These are phyloP conservation scores for Pavo muticus DNA, from an alignment of 2,113 vertebrate species.

Conservation along the genomic window DNA sequence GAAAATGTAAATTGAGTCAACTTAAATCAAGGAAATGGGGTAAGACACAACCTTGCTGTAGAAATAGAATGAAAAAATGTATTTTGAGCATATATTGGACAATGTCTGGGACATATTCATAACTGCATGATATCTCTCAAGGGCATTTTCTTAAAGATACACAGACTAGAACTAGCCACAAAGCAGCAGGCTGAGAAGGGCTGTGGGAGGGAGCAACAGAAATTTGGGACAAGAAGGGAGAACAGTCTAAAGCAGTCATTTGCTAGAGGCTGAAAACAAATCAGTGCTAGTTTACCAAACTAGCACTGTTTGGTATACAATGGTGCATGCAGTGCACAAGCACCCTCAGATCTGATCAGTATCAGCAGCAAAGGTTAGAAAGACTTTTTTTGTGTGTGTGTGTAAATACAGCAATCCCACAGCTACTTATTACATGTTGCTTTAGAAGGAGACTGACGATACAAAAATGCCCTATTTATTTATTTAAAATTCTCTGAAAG, in stretches of 20 bases:
- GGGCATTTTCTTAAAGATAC: constrained; percentile 53
- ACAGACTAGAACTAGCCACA: constrained; percentile 22
- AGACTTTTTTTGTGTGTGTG: neutral
- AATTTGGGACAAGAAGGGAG: constrained; percentile 41
- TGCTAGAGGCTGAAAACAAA: constrained; percentile 64
- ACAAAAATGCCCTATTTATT: neutral
- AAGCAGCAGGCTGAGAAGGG: constrained; percentile 11
- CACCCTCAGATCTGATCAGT: neutral
- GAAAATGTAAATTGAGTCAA: constrained; percentile 46
- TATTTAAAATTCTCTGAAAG: neutral
- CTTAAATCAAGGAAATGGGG: constrained; percentile 65
- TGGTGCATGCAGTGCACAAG: neutral
- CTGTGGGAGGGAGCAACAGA: neutral
- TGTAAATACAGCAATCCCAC: neutral
- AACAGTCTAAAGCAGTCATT: constrained; percentile 47
- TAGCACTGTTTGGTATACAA: constrained; percentile 24
- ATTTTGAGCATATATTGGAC: constrained; percentile 27
- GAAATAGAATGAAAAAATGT: neutral
- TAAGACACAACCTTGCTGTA: constrained; percentile 6
- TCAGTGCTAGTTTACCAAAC: neutral
- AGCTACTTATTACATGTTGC: neutral
- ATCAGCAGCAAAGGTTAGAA: neutral
- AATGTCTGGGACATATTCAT: constrained; percentile 49
- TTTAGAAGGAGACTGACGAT: neutral
- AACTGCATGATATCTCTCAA: constrained; percentile 31